Percentiles rank a stretch among this genome's conserved stretches.
These are phyloP conservation scores for Tachystola acroxantha DNA, from an alignment of 2,888 invertebrate genomes.

Conservation along the genomic window DNA sequence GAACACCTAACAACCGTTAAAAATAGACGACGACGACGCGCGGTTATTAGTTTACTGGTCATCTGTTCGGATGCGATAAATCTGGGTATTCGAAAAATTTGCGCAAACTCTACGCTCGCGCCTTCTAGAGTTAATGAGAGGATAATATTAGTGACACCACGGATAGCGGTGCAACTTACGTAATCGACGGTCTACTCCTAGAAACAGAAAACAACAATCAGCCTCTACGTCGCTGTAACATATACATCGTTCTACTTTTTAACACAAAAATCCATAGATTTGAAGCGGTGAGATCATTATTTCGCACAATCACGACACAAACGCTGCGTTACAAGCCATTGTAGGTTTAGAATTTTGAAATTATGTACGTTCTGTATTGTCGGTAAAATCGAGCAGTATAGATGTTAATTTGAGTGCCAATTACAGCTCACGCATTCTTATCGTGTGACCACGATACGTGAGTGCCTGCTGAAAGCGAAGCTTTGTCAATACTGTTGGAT, in stretches of 20 bases:
- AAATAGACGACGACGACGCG: slow-evolving; percentile 54
- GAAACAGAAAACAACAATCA: slow-evolving; percentile 78
- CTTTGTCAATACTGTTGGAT: slow-evolving; percentile 22
- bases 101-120: slow-evolving; percentile 53
- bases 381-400: slow-evolving; percentile 1
- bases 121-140: slow-evolving; percentile 60
- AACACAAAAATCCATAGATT: slow-evolving; percentile 41
- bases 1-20: slow-evolving; percentile 54
- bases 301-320: slow-evolving; percentile 58
- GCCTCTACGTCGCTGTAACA: slow-evolving; percentile 59
- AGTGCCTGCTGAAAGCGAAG: slow-evolving; percentile 61
- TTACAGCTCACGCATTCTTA: slow-evolving; percentile 39
- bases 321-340: slow-evolving; percentile 50
- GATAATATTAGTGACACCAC: slow-evolving; percentile 74
- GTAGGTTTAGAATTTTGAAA: slow-evolving; percentile 41
- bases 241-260: slow-evolving; percentile 34
- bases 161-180: slow-evolving; percentile 78
- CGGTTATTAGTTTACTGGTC: slow-evolving; percentile 43
- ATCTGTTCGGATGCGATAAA: slow-evolving; percentile 42
- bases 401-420: slow-evolving; percentile 42
- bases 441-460: slow-evolving; percentile 36
- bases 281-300: slow-evolving; percentile 62
- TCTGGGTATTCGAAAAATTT: slow-evolving; percentile 37
- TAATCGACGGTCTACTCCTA: slow-evolving; percentile 79
- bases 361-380: background rate